Evolutionary conservation across 2,797 vertebrate genomes (phyloP).

Genomic region (Novumbra hubbsi): DNA sequence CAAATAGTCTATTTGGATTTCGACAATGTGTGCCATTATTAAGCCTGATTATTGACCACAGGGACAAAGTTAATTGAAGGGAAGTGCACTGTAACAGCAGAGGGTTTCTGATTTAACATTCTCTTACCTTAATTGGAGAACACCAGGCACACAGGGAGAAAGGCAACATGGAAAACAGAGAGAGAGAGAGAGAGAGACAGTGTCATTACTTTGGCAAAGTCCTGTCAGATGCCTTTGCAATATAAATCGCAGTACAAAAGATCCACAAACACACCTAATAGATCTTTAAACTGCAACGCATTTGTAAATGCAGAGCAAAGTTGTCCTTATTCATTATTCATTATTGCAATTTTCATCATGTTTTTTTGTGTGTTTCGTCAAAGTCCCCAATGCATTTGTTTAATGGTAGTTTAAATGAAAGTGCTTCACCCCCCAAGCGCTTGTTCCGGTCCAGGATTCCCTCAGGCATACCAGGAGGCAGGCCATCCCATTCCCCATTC

Average conservation of each 20-base stretch:
- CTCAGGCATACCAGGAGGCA: too few species aligned
- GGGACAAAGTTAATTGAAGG: neutral
- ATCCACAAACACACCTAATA: neutral
- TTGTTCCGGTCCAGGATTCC: too few species aligned
- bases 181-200: neutral
- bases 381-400: conserved; percentile 3
- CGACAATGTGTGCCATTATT: neutral
- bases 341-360: neutral
- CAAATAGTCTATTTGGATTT: neutral
- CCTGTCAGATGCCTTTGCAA: neutral
- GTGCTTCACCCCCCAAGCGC: too few species aligned
- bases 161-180: neutral
- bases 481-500: neutral
- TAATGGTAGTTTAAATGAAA: neutral
- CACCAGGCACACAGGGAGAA: conserved; percentile 4
- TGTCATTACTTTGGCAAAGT: conserved; percentile 10
- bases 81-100: neutral
- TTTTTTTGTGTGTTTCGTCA: neutral
- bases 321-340: neutral
- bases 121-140: conserved; percentile 59
- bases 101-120: conserved; percentile 20
- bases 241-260: neutral
- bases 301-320: neutral
- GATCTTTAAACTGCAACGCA: neutral
- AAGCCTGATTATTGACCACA: neutral